Conservation (phyloP, 2,888 invertebrate species). For the Mythimna loreyi region DNA sequence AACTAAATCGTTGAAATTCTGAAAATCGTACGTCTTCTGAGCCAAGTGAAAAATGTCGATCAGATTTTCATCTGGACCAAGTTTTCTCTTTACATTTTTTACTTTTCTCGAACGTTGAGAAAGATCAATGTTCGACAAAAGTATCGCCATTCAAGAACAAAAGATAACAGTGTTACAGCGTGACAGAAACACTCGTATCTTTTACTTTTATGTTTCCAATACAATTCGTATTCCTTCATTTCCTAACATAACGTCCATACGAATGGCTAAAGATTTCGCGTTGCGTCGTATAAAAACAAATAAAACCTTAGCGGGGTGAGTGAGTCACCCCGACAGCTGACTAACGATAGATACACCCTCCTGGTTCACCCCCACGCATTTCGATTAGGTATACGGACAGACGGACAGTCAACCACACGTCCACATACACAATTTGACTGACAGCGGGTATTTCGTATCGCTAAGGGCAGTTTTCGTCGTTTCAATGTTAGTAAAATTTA, state of each 20-base stretch:
- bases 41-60: constrained; percentile 4
- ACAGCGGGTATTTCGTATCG: background rate
- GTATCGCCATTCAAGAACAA: constrained; percentile 21
- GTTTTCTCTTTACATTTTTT: too few relatives aligned
- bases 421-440: background rate
- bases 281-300: constrained; percentile 68
- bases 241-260: constrained; percentile 54
- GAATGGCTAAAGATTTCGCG: constrained; percentile 55
- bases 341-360: constrained; percentile 61
- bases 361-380: constrained; percentile 56
- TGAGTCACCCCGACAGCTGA: constrained; percentile 67
- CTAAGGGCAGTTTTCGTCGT: background rate
- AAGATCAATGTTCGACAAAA: constrained; percentile 12
- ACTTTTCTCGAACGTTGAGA: too few relatives aligned
- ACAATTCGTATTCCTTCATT: constrained; percentile 52
- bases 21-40: background rate
- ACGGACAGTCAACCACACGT: constrained; percentile 32
- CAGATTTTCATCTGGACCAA: background rate
- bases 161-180: constrained; percentile 25
- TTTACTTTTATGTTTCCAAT: constrained; percentile 42
- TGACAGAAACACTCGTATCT: constrained; percentile 31
- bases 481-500: background rate
- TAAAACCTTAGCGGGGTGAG: constrained; percentile 59
- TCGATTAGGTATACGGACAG: constrained; percentile 35
- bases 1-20: constrained; percentile 3